Evolutionary conservation across 1,140 invertebrate genomes (phyloP), one percentile per base, ranked within the genome.

Genomic region (Trichoplusia ni): DNA sequence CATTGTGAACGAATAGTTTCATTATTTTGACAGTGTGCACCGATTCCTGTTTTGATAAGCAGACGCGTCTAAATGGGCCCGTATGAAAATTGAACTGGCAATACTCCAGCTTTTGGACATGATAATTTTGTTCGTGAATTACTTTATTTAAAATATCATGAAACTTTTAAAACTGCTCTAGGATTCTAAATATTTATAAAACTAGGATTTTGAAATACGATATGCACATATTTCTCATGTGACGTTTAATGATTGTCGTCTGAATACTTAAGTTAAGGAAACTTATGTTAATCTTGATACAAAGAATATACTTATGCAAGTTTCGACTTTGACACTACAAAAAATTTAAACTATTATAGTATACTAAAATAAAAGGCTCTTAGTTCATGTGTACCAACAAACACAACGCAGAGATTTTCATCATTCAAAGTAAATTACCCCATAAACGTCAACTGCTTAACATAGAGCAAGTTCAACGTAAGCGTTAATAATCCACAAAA

Each of bases 11-110:
- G 16, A 29, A 47, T 31, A n/a, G 4, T 49, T 31, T 31, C 46
- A 49, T 49, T 49, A 49, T 31, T 29, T 31, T 18, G 37, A 29
- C 16, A 42, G 33, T 31, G 9, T 11, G 9, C 23, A 13, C 13
- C 8, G 53, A 56, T 40, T 21, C 14, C 21, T 56, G 11, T 21
- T 23, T 35, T 53, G 31, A 53, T 37, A 53, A 53, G 16, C 49
- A 23, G 49, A 23, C 31, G 16, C 35, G 37, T 54, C 27, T 4
- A 31, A 42, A 56, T 4, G 11, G 13, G 42, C 18, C 37, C 13
- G 4, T 18, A 19, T 42, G 23, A 11, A 42, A 58, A 56, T 38
- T 56, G 37, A 0, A 25, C 49, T 54, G 49, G 53, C 53, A 40
- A 38, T 29, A n/a, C 14, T 38, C 25, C 25, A 56, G 23, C 14